Percentiles rank a stretch among this genome's conserved stretches.
These are phyloP conservation scores for Otis tarda DNA, from an alignment of 2,113 vertebrate genomes.

Conservation along the genomic window DNA sequence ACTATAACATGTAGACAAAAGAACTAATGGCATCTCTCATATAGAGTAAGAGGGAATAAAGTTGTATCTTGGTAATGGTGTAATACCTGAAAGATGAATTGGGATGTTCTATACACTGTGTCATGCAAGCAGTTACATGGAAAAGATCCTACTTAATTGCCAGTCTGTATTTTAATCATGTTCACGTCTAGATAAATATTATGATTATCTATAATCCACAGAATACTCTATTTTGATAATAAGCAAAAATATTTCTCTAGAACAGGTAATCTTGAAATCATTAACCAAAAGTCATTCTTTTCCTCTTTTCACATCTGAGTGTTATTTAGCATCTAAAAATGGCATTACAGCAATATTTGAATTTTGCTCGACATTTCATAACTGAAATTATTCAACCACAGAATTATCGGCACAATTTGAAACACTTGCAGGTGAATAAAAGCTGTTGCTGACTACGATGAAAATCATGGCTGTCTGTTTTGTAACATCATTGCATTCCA, in stretches of 20 bases:
- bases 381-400: constrained; percentile 12
- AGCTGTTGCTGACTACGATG: background rate
- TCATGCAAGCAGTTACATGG: background rate
- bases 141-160: background rate
- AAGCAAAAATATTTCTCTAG: background rate
- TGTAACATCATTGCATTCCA: background rate
- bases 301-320: background rate
- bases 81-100: background rate
- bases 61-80: background rate
- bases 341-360: background rate
- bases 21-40: background rate
- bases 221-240: background rate
- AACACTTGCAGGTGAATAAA: constrained; percentile 7
- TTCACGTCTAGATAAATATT: background rate
- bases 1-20: background rate
- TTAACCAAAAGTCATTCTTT: background rate
- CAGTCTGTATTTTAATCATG: background rate
- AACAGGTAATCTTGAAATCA: background rate
- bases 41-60: background rate
- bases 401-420: constrained; percentile 27
- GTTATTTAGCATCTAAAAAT: background rate
- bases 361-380: background rate
- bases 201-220: background rate
- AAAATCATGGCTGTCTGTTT: background rate
- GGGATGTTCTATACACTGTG: background rate